Evolutionary conservation across 1,140 invertebrate species (phyloP).

Genomic region (Camponotus pennsylvanicus): DNA sequence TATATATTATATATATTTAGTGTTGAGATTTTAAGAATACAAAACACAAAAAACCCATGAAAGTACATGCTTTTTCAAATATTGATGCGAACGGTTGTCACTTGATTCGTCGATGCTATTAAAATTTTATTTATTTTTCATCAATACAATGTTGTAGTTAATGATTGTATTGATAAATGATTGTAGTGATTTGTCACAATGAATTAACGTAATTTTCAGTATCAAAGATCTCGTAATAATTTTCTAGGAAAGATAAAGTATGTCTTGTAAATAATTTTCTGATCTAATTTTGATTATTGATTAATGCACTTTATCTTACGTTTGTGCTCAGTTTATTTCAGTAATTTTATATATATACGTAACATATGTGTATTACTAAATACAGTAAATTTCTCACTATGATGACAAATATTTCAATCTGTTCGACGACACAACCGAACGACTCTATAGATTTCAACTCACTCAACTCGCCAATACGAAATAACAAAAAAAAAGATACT

Average conservation of each 20-base stretch:
- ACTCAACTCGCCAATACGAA: conserved; percentile 77
- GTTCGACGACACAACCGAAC: conserved; percentile 64
- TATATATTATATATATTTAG: conserved; percentile 79
- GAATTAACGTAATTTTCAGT: conserved; percentile 19
- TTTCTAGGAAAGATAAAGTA: not conserved
- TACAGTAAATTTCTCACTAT: conserved; percentile 26
- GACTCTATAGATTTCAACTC: conserved; percentile 74
- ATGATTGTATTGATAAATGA: conserved; percentile 31
- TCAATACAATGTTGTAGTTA: conserved; percentile 10
- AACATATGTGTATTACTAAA: conserved; percentile 14
- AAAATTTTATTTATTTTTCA: conserved; percentile 24
- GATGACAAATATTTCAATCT: conserved; percentile 60
- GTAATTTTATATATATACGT: not conserved
- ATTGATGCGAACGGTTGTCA: conserved; percentile 70
- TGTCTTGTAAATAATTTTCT: not conserved
- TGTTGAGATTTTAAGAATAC: conserved; percentile 80
- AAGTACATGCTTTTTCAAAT: conserved; percentile 84
- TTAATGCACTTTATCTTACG: not conserved
- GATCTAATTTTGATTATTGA: not conserved
- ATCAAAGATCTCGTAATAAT: not conserved
- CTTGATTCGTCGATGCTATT: conserved; percentile 68
- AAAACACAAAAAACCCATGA: conserved; percentile 84
- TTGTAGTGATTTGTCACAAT: not conserved
- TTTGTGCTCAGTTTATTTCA: conserved; percentile 9
- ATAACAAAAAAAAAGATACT: conserved; percentile 56